These are phyloP conservation scores for Danio kyathit DNA, from an alignment of 2,797 vertebrate species.

Conservation along the genomic window DNA sequence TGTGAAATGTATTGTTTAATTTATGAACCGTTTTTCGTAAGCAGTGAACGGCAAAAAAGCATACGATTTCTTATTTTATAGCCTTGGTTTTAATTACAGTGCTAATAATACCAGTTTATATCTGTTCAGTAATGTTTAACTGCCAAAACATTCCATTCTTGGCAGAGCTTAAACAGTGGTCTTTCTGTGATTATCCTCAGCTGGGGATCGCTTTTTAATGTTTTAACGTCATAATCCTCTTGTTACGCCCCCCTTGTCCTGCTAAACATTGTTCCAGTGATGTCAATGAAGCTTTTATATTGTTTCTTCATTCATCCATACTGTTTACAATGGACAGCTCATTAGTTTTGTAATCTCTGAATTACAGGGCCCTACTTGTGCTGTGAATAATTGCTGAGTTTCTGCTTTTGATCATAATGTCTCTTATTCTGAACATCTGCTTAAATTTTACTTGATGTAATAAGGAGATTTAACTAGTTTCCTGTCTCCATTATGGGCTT, in stretches of 20 bases:
- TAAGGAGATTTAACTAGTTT: conserved; percentile 35
- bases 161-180: background rate
- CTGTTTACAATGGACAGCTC: background rate
- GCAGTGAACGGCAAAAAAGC: background rate
- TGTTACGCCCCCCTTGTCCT: background rate
- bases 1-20: background rate
- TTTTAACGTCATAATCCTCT: background rate
- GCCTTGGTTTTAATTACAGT: background rate
- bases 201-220: background rate
- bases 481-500: conserved; percentile 31
- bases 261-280: background rate
- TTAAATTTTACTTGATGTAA: background rate
- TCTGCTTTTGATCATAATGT: background rate
- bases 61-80: background rate
- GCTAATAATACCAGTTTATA: background rate
- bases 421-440: background rate
- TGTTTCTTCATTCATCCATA: conserved; percentile 19
- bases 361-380: background rate
- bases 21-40: background rate
- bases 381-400: background rate
- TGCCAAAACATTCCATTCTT: background rate
- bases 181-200: background rate
- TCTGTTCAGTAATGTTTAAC: too few species aligned
- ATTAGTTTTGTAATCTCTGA: conserved; percentile 13
- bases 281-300: conserved; percentile 6